Percentiles rank a stretch among this genome's conserved stretches.
These are phyloP conservation scores for Anolis apletophallus DNA, from an alignment of 2,797 vertebrate genomes.

Conservation along the genomic window DNA sequence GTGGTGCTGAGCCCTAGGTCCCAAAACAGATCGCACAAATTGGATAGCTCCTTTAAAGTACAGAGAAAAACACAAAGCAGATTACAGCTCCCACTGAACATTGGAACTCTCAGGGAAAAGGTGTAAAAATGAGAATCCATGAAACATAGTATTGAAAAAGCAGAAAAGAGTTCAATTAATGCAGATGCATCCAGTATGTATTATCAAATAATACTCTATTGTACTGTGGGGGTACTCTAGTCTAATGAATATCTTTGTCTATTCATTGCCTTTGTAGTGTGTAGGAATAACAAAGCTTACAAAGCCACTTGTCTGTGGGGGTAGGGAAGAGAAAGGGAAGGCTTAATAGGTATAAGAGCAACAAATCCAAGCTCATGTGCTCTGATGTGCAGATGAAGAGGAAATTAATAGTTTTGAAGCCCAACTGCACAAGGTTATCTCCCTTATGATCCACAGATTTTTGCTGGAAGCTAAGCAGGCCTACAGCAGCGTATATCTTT, in stretches of 20 bases:
- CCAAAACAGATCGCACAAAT: no score
- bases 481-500: background rate
- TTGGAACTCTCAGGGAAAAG: no score
- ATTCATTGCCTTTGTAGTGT: background rate
- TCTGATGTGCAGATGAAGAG: background rate
- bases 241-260: background rate
- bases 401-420: background rate
- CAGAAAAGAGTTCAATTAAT: background rate
- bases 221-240: background rate
- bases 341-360: background rate
- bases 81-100: no score
- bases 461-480: background rate
- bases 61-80: no score
- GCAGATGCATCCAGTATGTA: background rate
- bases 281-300: background rate
- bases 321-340: background rate
- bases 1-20: no score
- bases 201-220: background rate
- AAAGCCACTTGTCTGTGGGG: background rate
- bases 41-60: no score
- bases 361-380: background rate
- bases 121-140: background rate
- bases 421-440: background rate
- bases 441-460: background rate
- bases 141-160: background rate